phyloP scores from a whole-genome alignment of 2,888 invertebrate genomes.

The Idaea biselata region DNA sequence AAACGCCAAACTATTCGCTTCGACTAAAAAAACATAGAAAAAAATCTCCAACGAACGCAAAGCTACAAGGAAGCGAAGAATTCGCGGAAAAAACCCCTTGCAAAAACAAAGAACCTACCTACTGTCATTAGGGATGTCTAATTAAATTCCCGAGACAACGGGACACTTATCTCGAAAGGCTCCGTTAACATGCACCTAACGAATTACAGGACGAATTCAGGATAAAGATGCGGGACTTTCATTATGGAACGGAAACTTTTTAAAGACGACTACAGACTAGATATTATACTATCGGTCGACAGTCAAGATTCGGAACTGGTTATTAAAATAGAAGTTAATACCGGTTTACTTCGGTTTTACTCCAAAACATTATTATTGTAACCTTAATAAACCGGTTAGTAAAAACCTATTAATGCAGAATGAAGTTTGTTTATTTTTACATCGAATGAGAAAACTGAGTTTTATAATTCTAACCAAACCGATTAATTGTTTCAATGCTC shows the following conservation, averaged over 20 bases:
- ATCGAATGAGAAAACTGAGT: too few species aligned
- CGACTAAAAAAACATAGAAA: not conserved
- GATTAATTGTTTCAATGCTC: too few species aligned
- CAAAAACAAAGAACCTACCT: not conserved
- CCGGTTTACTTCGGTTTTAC: too few species aligned
- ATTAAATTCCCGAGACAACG: slow-evolving; percentile 23
- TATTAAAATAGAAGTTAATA: too few species aligned
- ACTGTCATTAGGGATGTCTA: slow-evolving; percentile 8
- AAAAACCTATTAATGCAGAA: too few species aligned
- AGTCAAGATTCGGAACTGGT: too few species aligned
- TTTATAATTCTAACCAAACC: too few species aligned
- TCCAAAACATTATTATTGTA: too few species aligned
- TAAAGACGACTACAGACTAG: not conserved
- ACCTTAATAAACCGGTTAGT: too few species aligned
- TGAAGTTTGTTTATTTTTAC: too few species aligned
- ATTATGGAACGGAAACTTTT: not conserved
- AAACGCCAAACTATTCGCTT: not conserved
- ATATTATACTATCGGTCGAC: too few species aligned
- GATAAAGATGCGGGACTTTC: not conserved
- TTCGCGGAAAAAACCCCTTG: not conserved
- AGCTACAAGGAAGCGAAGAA: not conserved
- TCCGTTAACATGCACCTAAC: slow-evolving; percentile 42
- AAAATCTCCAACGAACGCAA: slow-evolving; percentile 11
- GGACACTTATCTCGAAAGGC: slow-evolving; percentile 37
- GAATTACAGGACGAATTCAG: slow-evolving; percentile 30